Evolutionary conservation across 1,140 invertebrate species (phyloP), one percentile per base, ranked within the genome.

Genomic region (Dolichoris vasculosae): DNA sequence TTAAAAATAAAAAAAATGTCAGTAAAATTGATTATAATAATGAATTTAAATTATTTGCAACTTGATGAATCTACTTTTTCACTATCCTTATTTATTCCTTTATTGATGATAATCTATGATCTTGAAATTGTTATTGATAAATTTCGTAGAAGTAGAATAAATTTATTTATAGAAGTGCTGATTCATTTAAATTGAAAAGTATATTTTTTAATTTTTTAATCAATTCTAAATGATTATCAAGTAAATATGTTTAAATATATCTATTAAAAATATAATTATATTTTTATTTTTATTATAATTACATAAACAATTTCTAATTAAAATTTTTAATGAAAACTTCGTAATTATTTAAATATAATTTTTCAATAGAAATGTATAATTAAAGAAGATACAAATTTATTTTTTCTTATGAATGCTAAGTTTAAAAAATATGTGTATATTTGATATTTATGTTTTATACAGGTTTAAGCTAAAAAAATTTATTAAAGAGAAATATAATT

Each of bases 21-120:
- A 88, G 86, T 86, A 88, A 83, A 88, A 87, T 88, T 89, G 83
- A 89, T 89, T 89, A 88, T 87, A 86, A 88, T 86, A 87, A 85
- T 86, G 84, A 87, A 88, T 90, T 90, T 86, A 82, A 85, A 82
- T 85, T 85, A 85, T 82, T 85, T 43, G 38, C 64, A 82, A 81
- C 38, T 81, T 82, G 48, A 84, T 69, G 30, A 78, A 80, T 80
- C 38, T 85, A 85, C 51, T 85, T 83, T 69, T 84, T 76, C 51
- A 85, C 43, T 71, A 81, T 82, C 84, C 84, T 85, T 81, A 40
- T 69, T 80, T 35, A 80, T 26, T 85, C 84, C 78, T 85, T 73
- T 73, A 67, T 35, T 80, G 35, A 40, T 20, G 48, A 43, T 32
- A 48, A 48, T 51, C 38, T 23, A 59, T n/a, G 35, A 32, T 11